Percentiles rank a stretch among this genome's conserved stretches.
These are phyloP conservation scores for Ephialtes manifestator DNA, from an alignment of 2,888 invertebrate genomes.

Conservation along the genomic window DNA sequence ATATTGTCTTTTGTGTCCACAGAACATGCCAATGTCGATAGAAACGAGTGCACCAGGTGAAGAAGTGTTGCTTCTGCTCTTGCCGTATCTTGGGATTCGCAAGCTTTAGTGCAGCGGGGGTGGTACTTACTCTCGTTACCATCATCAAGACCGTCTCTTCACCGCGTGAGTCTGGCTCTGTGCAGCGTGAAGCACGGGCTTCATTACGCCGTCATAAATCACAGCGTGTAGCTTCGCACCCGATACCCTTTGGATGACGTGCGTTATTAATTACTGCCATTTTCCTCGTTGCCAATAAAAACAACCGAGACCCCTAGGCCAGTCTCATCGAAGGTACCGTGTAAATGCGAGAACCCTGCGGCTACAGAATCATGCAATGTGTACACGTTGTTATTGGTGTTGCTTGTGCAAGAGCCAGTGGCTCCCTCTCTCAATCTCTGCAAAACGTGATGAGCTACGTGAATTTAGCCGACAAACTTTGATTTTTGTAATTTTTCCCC, in stretches of 20 bases:
- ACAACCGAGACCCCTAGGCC: constrained; percentile 43
- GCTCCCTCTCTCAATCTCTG: neutral
- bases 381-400: constrained; percentile 38
- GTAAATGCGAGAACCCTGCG: neutral
- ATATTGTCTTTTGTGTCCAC: neutral
- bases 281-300: constrained; percentile 70
- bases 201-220: constrained; percentile 79
- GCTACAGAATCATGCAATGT: constrained; percentile 19
- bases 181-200: constrained; percentile 74
- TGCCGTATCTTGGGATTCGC: constrained; percentile 21
- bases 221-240: constrained; percentile 67
- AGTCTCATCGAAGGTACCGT: constrained; percentile 24
- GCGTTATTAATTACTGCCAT: constrained; percentile 77
- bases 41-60: constrained; percentile 16
- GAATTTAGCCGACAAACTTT: too few relatives aligned
- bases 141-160: constrained; percentile 41
- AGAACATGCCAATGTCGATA: neutral
- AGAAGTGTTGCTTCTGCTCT: neutral
- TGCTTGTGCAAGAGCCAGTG: constrained; percentile 3
- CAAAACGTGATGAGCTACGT: neutral
- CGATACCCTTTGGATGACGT: constrained; percentile 60
- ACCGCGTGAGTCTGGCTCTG: constrained; percentile 63
- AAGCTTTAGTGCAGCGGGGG: neutral
- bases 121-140: constrained; percentile 57
- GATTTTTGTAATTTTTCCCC: too few relatives aligned